Base-by-base conservation (phyloP, 2,888 invertebrate species). In the Calliphora vomitoria region DNA sequence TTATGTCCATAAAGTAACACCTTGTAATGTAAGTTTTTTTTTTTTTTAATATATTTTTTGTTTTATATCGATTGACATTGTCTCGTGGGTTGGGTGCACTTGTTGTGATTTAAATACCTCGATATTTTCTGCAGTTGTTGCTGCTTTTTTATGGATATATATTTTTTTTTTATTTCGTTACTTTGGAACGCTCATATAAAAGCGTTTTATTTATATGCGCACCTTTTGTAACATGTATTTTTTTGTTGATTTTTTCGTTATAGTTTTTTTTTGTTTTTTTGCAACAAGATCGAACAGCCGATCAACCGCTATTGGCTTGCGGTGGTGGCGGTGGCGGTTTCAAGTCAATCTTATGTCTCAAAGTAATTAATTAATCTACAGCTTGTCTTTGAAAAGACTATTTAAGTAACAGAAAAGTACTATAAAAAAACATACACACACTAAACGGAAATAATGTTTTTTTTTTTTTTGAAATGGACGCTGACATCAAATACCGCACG, bases 311-410 rank as follows among this genome's bases (percentile, higher is more conserved):
- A 41, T 68, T 69, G 68, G 75, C 55, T 68, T 25, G 64, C 18
- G 87, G 50, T 79, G 83, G 66, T 55, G 82, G 75, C 80, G 80
- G 75, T 81, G 80, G 88, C 85, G 85, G 68, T 82, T 82, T 75
- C 64, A 64, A 82, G 85, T 88, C 82, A 82, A 82, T 75, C 69
- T 66, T 44, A 50, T 71, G 85, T 71, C 18, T 58, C 55, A 66
- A 75, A 75, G 79, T 82, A 88, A 88, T 88, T 88, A 88, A 85
- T 88, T 88, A 85, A 82, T 66, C 69, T 78, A 47, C 55, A 74
- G 64, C 35, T 69, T 82, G 68, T 47, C 53, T 68, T 82, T 18
- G 8, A 13, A 25, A 58, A 25, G 11, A 5, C 25, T 25, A 58
- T 58, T 58, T 58, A 25, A 13, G 58, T 31, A 25, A 44, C 18